Evolutionary conservation across 2,888 invertebrate species (phyloP).

Genomic region (Cybosia mesomella): DNA sequence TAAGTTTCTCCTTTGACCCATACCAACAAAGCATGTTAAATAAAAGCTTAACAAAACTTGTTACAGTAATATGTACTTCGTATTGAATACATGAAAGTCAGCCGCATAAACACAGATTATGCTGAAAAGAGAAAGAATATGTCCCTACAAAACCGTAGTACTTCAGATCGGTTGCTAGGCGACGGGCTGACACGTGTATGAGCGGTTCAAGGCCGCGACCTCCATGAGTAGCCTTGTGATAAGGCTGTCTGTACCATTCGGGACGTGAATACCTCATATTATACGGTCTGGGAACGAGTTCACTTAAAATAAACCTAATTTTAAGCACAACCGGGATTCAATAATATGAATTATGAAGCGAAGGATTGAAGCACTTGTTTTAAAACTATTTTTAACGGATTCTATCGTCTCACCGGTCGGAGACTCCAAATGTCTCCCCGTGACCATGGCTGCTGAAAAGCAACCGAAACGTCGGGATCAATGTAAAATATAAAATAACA

Average conservation of each 20-base stretch:
- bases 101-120: not conserved
- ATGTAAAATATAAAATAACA: too few species aligned
- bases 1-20: too few species aligned
- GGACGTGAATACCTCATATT: constrained; percentile 11
- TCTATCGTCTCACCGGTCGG: too few species aligned
- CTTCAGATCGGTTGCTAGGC: constrained; percentile 37
- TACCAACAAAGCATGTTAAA: not conserved
- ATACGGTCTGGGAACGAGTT: not conserved
- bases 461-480: too few species aligned
- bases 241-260: constrained; percentile 9
- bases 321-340: not conserved
- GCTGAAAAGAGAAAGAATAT: constrained; percentile 4
- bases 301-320: not conserved
- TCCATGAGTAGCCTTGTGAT: constrained; percentile 21
- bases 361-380: not conserved
- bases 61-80: not conserved
- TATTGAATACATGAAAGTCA: not conserved
- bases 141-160: constrained; percentile 7
- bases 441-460: too few species aligned
- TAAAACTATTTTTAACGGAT: too few species aligned
- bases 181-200: constrained; percentile 44
- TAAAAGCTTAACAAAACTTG: not conserved
- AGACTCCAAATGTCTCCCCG: too few species aligned
- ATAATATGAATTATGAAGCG: not conserved
- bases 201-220: constrained; percentile 39